phyloP scores from a whole-genome alignment of 1,140 invertebrate genomes.

The Calycopis cecrops region DNA sequence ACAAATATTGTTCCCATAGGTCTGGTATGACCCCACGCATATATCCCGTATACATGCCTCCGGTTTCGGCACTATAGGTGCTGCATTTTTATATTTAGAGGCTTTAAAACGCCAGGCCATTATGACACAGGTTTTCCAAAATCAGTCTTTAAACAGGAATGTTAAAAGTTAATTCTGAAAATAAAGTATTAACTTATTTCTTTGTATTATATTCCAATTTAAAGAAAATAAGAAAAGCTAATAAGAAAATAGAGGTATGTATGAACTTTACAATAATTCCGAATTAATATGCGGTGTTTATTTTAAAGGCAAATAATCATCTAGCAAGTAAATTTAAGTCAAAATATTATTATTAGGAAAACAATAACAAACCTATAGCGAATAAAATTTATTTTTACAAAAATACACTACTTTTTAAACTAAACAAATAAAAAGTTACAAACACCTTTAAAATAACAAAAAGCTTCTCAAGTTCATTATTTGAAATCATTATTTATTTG shows the following conservation, averaged over 20 bases:
- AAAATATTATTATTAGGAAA: no score
- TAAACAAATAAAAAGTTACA: no score
- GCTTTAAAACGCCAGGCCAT: conserved; percentile 98
- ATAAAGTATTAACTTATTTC: not conserved
- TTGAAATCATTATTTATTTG: conserved; percentile 13
- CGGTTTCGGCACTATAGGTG: conserved; percentile 92
- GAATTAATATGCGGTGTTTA: no score
- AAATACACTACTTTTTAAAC: no score
- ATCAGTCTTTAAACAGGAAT: conserved; percentile 70
- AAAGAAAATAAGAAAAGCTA: no score
- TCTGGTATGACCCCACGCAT: conserved; percentile 91
- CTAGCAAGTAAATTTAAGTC: no score
- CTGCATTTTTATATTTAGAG: conserved; percentile 97
- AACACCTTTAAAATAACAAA: no score
- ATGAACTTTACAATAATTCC: no score
- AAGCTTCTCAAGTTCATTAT: not conserved
- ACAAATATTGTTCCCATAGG: conserved; percentile 95
- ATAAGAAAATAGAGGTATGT: no score
- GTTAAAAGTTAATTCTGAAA: conserved; percentile 35
- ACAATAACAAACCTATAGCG: not conserved
- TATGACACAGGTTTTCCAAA: conserved; percentile 63
- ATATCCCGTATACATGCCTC: conserved; percentile 94
- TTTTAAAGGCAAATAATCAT: no score
- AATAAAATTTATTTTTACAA: no score
- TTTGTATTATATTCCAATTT: no score